Evolutionary conservation across 1,140 invertebrate species (phyloP).

Genomic region (Ooceraea biroi): DNA sequence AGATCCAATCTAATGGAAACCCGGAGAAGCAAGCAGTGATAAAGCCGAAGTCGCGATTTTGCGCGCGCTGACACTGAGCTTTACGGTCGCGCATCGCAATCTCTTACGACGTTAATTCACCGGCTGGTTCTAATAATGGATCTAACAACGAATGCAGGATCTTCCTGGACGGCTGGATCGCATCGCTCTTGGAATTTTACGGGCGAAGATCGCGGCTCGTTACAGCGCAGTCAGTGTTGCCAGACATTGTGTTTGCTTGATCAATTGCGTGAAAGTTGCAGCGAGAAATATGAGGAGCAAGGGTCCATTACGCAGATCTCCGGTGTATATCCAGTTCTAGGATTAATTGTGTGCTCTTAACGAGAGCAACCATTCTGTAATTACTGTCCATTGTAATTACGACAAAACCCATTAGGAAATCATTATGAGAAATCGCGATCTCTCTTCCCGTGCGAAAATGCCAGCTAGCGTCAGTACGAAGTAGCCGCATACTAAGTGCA

Average conservation of each 20-base stretch:
- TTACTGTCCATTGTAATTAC: constrained; percentile 55
- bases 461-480: background rate
- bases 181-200: background rate
- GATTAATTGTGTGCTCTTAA: constrained; percentile 27
- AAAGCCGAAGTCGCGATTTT: constrained; percentile 19
- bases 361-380: constrained; percentile 49
- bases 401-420: constrained; percentile 54
- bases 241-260: constrained; percentile 18
- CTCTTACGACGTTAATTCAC: background rate
- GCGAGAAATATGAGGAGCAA: background rate
- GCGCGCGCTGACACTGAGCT: background rate
- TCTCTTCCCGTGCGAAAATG: constrained; percentile 42
- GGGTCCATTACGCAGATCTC: constrained; percentile 8
- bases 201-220: background rate
- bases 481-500: background rate
- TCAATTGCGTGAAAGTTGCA: constrained; percentile 52
- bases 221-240: background rate
- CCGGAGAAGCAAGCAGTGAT: constrained; percentile 30
- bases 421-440: constrained; percentile 52
- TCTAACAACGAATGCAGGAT: background rate
- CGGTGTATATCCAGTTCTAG: constrained; percentile 12
- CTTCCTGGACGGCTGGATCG: background rate
- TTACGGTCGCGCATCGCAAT: constrained; percentile 18
- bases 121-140: background rate
- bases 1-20: constrained; percentile 42